Conservation (phyloP, 2,113 vertebrate genomes). For the Pipra filicauda region DNA sequence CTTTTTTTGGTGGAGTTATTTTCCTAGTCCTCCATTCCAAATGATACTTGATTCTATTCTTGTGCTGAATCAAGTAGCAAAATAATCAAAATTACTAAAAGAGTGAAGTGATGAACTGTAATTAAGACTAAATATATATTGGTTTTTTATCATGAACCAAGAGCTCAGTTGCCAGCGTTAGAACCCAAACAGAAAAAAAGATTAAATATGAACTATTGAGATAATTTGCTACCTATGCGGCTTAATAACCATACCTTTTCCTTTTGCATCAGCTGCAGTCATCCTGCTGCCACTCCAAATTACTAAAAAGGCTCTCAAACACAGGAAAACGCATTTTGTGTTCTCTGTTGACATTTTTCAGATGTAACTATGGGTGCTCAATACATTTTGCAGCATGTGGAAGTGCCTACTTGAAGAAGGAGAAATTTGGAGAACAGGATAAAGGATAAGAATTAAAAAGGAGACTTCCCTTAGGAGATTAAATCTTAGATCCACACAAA, state of each 20-base stretch:
- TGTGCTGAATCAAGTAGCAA: neutral
- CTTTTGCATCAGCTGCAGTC: neutral
- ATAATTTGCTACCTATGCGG: neutral
- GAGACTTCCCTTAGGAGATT: neutral
- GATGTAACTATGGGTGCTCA: neutral
- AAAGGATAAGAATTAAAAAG: neutral
- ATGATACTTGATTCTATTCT: neutral
- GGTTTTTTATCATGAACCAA: neutral
- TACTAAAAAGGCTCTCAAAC: neutral
- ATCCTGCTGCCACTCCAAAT: neutral
- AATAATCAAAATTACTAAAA: neutral
- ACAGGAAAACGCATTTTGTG: neutral
- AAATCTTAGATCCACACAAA: neutral
- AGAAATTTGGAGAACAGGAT: neutral
- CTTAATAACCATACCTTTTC: neutral
- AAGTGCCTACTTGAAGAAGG: neutral
- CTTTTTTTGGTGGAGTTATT: neutral
- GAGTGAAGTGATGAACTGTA: neutral
- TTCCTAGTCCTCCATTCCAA: neutral
- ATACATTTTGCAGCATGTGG: neutral
- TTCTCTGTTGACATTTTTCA: neutral
- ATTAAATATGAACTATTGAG: neutral
- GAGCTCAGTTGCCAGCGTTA: neutral
- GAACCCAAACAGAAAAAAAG: neutral
- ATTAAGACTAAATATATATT: neutral